These are phyloP conservation scores for Drosophila tani DNA, from an alignment of 1,140 invertebrate species.

Conservation along the genomic window DNA sequence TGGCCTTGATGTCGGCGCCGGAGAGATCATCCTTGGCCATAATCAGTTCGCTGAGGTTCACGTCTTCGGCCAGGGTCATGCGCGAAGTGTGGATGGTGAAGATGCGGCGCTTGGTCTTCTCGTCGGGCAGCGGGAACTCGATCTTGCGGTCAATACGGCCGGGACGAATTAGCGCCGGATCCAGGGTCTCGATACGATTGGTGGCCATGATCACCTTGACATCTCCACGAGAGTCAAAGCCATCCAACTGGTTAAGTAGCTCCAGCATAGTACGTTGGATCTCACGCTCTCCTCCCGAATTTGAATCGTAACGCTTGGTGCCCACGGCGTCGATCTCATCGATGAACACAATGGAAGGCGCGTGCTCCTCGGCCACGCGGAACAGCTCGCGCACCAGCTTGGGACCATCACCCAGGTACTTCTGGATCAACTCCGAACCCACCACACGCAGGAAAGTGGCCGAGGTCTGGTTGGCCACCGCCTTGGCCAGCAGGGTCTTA, in stretches of 20 bases:
- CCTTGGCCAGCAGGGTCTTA: slow-evolving; percentile 99
- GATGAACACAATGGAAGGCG: slow-evolving; percentile 99
- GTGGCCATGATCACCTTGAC: slow-evolving; percentile 99
- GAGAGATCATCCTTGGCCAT: slow-evolving; percentile 99
- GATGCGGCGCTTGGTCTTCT: slow-evolving; percentile 99
- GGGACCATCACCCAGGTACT: slow-evolving; percentile 97
- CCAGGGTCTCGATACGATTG: slow-evolving; percentile 99
- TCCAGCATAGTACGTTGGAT: slow-evolving; percentile 99
- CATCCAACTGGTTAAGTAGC: slow-evolving; percentile 99
- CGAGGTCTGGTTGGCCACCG: slow-evolving; percentile 99
- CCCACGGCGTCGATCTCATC: slow-evolving; percentile 99
- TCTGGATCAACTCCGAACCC: slow-evolving; percentile 99
- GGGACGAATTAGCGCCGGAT: slow-evolving; percentile 99
- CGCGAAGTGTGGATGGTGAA: slow-evolving; percentile 99
- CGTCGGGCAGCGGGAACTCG: slow-evolving; percentile 99
- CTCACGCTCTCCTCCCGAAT: slow-evolving; percentile 99
- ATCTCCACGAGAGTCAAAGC: slow-evolving; percentile 98
- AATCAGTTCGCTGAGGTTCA: slow-evolving; percentile 98
- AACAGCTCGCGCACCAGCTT: slow-evolving; percentile 99
- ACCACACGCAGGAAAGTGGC: slow-evolving; percentile 99
- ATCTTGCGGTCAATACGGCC: slow-evolving; percentile 99
- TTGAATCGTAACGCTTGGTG: slow-evolving; percentile 99
- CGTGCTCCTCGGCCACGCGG: slow-evolving; percentile 99
- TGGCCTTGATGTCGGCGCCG: slow-evolving; percentile 98
- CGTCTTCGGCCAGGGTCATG: slow-evolving; percentile 99